Evolutionary conservation across 2,888 invertebrate species (phyloP).

Genomic region (Phlogophora meticulosa): DNA sequence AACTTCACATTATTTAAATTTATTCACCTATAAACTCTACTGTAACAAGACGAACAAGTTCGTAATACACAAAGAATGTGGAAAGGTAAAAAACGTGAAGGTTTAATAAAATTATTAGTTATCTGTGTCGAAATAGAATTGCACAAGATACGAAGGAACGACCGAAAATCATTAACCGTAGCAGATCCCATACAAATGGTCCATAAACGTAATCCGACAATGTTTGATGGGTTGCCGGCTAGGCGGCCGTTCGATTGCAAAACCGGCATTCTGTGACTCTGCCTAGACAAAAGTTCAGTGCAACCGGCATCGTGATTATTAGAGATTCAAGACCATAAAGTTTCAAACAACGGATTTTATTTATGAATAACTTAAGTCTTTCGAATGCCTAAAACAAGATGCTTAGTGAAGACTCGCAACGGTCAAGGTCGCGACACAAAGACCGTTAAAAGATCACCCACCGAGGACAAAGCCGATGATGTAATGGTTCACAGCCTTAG

Average conservation of each 20-base stretch:
- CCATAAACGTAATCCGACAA: conserved; percentile 88
- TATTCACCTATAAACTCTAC: neutral
- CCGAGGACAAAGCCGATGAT: conserved; percentile 65
- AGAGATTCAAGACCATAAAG: conserved; percentile 1
- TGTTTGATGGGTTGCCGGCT: conserved; percentile 81
- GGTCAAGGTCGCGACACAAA: conserved; percentile 52
- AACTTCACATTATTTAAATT: conserved; percentile 14
- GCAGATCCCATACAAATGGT: conserved; percentile 87
- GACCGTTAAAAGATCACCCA: conserved; percentile 50
- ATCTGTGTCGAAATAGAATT: conserved; percentile 77
- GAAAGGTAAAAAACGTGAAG: conserved; percentile 42
- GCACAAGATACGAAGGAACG: conserved; percentile 76
- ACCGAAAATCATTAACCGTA: conserved; percentile 86
- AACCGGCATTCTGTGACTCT: conserved; percentile 69
- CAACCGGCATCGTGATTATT: conserved; percentile 31
- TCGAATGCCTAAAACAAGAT: conserved; percentile 27
- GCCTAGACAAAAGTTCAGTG: conserved; percentile 69
- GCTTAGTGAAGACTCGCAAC: conserved; percentile 30
- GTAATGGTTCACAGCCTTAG: conserved; percentile 59
- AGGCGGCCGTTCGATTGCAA: conserved; percentile 75
- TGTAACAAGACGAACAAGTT: neutral
- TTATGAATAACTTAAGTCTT: conserved; percentile 18
- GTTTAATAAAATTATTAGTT: conserved; percentile 75
- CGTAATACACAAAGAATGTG: conserved; percentile 35
- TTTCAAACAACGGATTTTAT: neutral